Evolutionary conservation across 2,797 vertebrate species (phyloP).

Genomic region (Paratrypauchen microcephalus): DNA sequence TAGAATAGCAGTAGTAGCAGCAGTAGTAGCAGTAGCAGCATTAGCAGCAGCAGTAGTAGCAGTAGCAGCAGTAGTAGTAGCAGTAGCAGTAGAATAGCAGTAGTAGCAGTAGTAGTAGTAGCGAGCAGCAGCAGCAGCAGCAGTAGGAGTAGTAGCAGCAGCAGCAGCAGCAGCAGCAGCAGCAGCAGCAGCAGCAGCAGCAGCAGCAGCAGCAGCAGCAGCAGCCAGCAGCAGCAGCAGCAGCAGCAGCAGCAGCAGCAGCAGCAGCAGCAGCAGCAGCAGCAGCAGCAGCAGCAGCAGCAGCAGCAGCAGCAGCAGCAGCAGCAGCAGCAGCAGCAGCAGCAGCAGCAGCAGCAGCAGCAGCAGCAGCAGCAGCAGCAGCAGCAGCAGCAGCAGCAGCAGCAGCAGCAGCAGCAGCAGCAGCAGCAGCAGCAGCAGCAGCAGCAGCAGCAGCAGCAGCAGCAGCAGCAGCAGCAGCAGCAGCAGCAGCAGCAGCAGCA

Average conservation of each 20-base stretch:
- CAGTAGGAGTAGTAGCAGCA: not conserved
- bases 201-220: too few species aligned
- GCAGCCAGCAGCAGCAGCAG: too few species aligned
- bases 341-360: not conserved
- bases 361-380: not conserved
- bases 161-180: too few species aligned
- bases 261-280: not conserved
- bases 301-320: not conserved
- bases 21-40: too few species aligned
- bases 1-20: not conserved
- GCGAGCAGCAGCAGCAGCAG: too few species aligned
- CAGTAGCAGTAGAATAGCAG: not conserved
- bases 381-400: too few species aligned
- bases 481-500: not conserved
- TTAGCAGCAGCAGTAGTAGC: not conserved
- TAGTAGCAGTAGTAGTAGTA: not conserved
- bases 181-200: not conserved
- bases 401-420: not conserved
- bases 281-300: not conserved
- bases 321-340: not conserved
- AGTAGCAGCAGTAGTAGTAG: too few species aligned
- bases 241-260: not conserved
- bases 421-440: too few species aligned
- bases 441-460: not conserved
- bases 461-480: too few species aligned